Evolutionary conservation across 1,140 invertebrate species (phyloP).

Genomic region (Marisa cornuarietis): DNA sequence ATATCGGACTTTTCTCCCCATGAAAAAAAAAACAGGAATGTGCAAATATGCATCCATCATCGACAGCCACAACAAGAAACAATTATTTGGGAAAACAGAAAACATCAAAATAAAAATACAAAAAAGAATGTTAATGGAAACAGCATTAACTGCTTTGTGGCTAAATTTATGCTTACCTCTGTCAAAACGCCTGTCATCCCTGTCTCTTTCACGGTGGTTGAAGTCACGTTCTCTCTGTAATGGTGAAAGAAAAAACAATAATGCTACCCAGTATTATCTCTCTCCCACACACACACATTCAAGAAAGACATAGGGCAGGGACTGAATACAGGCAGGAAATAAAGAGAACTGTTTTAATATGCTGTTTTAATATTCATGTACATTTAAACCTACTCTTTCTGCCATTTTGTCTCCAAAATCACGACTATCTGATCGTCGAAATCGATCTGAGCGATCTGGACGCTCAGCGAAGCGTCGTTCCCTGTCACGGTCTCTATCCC

Average conservation of each 20-base stretch:
- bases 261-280: background rate
- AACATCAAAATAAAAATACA: too few species aligned
- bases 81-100: too few species aligned
- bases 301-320: background rate
- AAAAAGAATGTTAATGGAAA: too few species aligned
- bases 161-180: background rate
- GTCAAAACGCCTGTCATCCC: conserved; percentile 16
- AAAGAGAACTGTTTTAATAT: background rate
- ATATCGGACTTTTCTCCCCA: too few species aligned
- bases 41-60: too few species aligned
- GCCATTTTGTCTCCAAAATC: conserved; percentile 40
- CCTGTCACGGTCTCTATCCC: conserved; percentile 28
- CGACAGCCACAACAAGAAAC: too few species aligned
- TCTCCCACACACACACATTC: background rate
- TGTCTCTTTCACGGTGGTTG: conserved; percentile 28
- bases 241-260: background rate
- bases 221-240: conserved; percentile 42
- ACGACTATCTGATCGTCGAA: conserved; percentile 33
- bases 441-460: conserved; percentile 26
- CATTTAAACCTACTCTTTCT: conserved; percentile 21
- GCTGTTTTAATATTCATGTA: too few species aligned
- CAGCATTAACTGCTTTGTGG: too few species aligned
- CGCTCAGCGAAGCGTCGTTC: conserved; percentile 24
- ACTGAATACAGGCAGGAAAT: background rate
- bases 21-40: too few species aligned